Evolutionary conservation across 2,113 vertebrate genomes (phyloP).

Genomic region (Nesogale talazaci): DNA sequence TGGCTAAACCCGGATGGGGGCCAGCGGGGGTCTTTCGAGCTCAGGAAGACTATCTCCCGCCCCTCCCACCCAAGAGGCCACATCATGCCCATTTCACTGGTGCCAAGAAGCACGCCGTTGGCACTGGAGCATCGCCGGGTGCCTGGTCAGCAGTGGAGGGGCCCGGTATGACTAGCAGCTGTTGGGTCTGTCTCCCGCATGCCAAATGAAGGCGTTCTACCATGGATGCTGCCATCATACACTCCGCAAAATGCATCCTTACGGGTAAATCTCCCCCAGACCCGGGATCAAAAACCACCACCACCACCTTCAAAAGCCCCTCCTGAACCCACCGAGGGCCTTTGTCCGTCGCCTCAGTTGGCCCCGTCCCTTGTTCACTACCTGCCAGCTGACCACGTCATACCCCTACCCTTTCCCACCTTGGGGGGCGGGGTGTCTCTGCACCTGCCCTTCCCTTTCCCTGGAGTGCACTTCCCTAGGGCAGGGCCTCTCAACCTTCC

Average conservation of each 20-base stretch:
- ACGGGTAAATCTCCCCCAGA: background rate
- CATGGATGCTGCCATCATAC: background rate
- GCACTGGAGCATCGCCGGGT: background rate
- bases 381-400: background rate
- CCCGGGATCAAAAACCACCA: background rate
- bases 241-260: background rate
- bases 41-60: background rate
- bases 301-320: background rate
- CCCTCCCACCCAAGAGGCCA: background rate
- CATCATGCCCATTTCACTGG: background rate
- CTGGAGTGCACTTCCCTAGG: background rate
- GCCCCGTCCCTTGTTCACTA: background rate
- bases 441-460: background rate
- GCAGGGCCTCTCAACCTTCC: no score
- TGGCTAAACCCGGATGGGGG: no score
- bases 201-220: background rate
- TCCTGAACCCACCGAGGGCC: rapidly evolving
- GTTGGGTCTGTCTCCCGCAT: background rate
- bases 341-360: background rate
- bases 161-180: background rate
- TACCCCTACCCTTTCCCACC: background rate
- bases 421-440: background rate
- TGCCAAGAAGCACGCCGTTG: background rate
- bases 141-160: background rate
- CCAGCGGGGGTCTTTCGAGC: rapidly evolving